Evolutionary conservation across 2,888 invertebrate species (phyloP).

Genomic region (Pachliopta kotzebuea): DNA sequence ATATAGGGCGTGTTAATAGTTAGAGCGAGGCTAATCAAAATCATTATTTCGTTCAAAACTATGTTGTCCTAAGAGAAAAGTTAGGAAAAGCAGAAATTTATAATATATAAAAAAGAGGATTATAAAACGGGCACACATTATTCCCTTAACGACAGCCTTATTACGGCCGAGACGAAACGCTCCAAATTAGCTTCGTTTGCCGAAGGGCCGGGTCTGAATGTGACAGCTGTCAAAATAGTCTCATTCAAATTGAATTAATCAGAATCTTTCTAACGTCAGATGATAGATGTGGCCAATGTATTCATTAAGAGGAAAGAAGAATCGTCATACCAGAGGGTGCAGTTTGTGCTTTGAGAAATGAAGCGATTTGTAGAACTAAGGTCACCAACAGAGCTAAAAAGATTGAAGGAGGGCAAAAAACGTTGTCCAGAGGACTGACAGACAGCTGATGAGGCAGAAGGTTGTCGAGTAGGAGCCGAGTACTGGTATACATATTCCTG

Average conservation of each 20-base stretch:
- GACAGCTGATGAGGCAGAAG: too few relatives aligned
- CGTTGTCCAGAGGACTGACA: too few relatives aligned
- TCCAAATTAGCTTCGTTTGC: conserved; percentile 71
- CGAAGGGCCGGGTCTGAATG: conserved; percentile 61
- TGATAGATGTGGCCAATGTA: conserved; percentile 34
- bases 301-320: neutral
- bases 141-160: conserved; percentile 47
- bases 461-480: too few relatives aligned
- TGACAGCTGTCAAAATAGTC: conserved; percentile 75
- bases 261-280: conserved; percentile 36
- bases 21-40: neutral
- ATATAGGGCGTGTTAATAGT: too few relatives aligned
- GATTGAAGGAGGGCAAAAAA: too few relatives aligned
- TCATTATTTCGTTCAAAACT: neutral
- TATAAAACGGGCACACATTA: conserved; percentile 29
- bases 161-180: conserved; percentile 48
- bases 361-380: too few relatives aligned
- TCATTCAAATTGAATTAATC: conserved; percentile 54
- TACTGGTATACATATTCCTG: too few relatives aligned
- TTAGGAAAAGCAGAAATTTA: neutral
- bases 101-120: neutral
- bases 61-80: neutral
- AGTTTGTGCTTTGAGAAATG: too few relatives aligned
- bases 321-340: neutral
- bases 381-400: too few relatives aligned